A percentile compares a stretch with the other conserved stretches of the same genome.
phyloP scores from a whole-genome alignment of 1,140 invertebrate genomes.

The Dendroctonus ponderosae region DNA sequence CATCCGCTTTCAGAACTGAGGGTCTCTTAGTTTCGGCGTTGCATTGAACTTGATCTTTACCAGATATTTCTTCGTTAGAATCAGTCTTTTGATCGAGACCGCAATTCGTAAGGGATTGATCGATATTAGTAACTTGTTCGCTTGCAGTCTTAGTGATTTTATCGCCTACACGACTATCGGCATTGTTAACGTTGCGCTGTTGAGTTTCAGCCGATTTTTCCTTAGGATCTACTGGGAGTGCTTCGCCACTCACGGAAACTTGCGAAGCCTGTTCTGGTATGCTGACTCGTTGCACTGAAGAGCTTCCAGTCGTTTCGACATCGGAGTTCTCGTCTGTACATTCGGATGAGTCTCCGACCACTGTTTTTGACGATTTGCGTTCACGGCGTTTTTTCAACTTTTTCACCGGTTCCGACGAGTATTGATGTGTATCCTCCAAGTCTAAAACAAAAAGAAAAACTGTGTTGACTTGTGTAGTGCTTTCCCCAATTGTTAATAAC shows the following conservation, averaged over 20 bases:
- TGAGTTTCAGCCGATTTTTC: neutral
- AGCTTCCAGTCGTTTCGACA: slow-evolving; percentile 4
- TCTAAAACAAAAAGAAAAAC: slow-evolving; percentile 22
- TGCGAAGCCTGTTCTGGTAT: neutral
- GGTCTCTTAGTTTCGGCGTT: slow-evolving; percentile 20
- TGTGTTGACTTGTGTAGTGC: too few species aligned
- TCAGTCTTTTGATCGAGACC: slow-evolving; percentile 31
- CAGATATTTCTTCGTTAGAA: neutral
- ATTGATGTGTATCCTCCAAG: slow-evolving; percentile 18
- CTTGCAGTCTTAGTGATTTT: slow-evolving; percentile 18
- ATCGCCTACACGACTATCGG: neutral
- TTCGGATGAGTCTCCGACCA: slow-evolving; percentile 34
- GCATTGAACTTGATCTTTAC: slow-evolving; percentile 8
- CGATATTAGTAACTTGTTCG: neutral
- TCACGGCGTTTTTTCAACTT: slow-evolving; percentile 44
- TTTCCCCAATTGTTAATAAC: too few species aligned
- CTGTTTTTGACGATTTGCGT: slow-evolving; percentile 41
- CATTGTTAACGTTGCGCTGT: slow-evolving; percentile 18
- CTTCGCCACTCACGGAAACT: neutral
- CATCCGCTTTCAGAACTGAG: slow-evolving; percentile 46
- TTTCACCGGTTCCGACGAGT: slow-evolving; percentile 19
- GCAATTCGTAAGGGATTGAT: neutral
- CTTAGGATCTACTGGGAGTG: neutral
- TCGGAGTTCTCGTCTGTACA: slow-evolving; percentile 38
- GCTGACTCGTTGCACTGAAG: neutral